Evolutionary conservation across 2,113 vertebrate genomes (phyloP).

Genomic region (Peromyscus polionotus): DNA sequence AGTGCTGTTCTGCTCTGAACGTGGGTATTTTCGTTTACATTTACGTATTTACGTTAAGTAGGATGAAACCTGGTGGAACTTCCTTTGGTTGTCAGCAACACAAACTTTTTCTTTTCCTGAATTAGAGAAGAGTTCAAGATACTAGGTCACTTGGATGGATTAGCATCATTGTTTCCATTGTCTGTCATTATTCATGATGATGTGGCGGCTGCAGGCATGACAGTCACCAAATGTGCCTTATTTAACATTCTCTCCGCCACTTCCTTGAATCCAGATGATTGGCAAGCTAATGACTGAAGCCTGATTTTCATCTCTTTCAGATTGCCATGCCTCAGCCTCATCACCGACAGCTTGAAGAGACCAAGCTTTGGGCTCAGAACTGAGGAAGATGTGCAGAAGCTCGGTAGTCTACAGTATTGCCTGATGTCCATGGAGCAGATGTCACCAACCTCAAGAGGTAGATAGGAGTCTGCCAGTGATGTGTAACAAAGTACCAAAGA

Average conservation of each 20-base stretch:
- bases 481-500: neutral
- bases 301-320: neutral
- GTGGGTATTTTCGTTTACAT: too few species aligned
- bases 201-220: neutral
- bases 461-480: neutral
- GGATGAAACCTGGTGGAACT: neutral
- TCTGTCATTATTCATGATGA: neutral
- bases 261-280: neutral
- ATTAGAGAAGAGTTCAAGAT: neutral
- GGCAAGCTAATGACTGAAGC: neutral
- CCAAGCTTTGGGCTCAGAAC: accelerated
- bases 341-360: neutral
- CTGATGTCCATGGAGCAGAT: accelerated
- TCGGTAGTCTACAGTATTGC: neutral
- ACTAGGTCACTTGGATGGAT: neutral
- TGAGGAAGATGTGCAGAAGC: neutral
- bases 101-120: neutral
- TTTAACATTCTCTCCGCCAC: neutral
- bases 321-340: accelerated
- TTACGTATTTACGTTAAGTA: too few species aligned
- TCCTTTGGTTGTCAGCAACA: neutral
- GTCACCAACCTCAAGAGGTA: neutral
- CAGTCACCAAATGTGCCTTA: neutral
- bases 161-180: neutral
- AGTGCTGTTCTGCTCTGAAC: neutral